Evolutionary conservation across 2,888 invertebrate species (phyloP).

Genomic region (Lypha dubia): DNA sequence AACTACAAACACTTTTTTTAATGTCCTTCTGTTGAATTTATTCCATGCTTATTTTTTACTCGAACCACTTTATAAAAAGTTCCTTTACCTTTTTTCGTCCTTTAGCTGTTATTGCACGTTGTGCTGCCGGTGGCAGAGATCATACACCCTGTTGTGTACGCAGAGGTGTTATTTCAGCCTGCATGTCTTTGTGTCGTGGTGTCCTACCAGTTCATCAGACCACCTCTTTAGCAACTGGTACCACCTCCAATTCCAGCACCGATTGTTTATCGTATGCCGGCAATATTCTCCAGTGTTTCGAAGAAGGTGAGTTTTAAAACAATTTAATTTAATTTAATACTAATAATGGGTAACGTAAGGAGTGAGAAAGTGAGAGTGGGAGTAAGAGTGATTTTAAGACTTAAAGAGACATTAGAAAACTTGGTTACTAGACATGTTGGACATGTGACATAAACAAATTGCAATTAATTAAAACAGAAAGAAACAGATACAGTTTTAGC

Average conservation of each 20-base stretch:
- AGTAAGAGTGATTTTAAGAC: too few species aligned
- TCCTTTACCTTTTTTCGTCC: background rate
- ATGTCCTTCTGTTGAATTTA: constrained; percentile 22
- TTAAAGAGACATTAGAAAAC: background rate
- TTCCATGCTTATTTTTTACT: constrained; percentile 5
- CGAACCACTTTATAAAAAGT: background rate
- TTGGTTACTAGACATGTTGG: constrained; percentile 33
- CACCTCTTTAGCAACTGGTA: constrained; percentile 74
- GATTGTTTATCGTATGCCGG: constrained; percentile 92
- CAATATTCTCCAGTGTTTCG: constrained; percentile 93
- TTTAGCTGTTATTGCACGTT: constrained; percentile 82
- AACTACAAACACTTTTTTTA: constrained; percentile 16
- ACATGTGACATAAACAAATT: constrained; percentile 60
- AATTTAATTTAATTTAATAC: constrained; percentile 48
- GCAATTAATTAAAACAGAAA: constrained; percentile 34
- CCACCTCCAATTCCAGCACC: constrained; percentile 82
- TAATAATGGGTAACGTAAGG: constrained; percentile 4
- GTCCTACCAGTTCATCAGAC: constrained; percentile 85
- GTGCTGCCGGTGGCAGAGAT: constrained; percentile 87
- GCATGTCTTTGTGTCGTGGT: constrained; percentile 90
- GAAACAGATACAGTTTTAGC: background rate
- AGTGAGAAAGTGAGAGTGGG: background rate
- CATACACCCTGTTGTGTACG: constrained; percentile 90
- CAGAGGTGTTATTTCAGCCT: constrained; percentile 88
- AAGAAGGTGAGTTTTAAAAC: constrained; percentile 87